A percentile compares a stretch with the other conserved stretches of the same genome.
Conservation (phyloP, 2,797 vertebrate genomes). For the Xiphorhynchus erythropygius region DNA sequence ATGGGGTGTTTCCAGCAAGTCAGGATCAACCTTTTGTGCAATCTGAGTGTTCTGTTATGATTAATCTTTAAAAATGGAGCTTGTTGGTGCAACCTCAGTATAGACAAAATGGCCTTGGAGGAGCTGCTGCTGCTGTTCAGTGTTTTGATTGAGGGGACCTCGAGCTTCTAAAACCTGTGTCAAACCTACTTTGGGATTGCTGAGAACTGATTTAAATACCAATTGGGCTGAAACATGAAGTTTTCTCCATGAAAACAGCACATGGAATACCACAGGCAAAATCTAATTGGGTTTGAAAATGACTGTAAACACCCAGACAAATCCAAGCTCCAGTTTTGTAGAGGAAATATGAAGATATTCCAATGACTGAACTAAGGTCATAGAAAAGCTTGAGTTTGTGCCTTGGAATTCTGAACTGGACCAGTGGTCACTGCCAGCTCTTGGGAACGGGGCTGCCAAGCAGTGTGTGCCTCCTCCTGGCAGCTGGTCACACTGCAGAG, state of each 20-base stretch:
- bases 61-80: background rate
- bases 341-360: background rate
- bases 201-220: background rate
- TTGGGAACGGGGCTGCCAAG: rapidly evolving
- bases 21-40: conserved; percentile 19
- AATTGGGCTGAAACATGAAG: background rate
- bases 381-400: background rate
- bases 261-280: background rate
- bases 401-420: background rate
- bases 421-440: background rate
- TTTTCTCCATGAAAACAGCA: background rate
- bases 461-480: background rate
- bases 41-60: background rate
- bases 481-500: background rate
- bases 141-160: background rate
- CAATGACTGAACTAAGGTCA: background rate
- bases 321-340: background rate
- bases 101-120: background rate
- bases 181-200: background rate
- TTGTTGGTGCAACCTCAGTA: background rate
- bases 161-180: background rate
- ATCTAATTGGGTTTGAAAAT: background rate
- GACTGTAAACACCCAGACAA: background rate
- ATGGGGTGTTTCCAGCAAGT: background rate
- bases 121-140: background rate